These are phyloP conservation scores for Pollenia angustigena DNA, from an alignment of 2,888 invertebrate genomes.

Conservation along the genomic window DNA sequence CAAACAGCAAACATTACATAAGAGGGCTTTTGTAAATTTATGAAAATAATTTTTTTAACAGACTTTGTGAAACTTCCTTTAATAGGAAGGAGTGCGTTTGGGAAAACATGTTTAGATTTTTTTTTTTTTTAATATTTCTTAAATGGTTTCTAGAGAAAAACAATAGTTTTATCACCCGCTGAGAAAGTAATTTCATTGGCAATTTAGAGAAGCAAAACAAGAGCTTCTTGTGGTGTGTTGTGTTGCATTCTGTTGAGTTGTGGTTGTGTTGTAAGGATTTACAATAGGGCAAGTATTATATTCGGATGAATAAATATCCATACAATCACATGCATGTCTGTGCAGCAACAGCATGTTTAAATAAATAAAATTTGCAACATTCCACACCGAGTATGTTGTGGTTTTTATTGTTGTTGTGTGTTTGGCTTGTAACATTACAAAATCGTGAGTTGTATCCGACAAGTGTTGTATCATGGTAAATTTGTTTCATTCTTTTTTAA, in stretches of 20 bases:
- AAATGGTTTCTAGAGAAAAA: background rate
- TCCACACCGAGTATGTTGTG: slow-evolving; percentile 25
- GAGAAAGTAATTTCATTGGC: slow-evolving; percentile 66
- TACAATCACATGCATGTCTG: slow-evolving; percentile 44
- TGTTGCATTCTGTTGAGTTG: too few species aligned
- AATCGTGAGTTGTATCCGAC: slow-evolving; percentile 54
- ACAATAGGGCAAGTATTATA: too few species aligned
- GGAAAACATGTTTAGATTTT: too few species aligned
- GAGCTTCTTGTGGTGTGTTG: slow-evolving; percentile 35
- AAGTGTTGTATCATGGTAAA: slow-evolving; percentile 44
- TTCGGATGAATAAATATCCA: too few species aligned
- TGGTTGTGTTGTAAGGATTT: slow-evolving; percentile 6
- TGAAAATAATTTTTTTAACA: too few species aligned
- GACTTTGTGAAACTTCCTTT: too few species aligned
- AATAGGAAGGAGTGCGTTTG: too few species aligned
- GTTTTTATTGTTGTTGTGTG: slow-evolving; percentile 12
- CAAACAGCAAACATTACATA: too few species aligned
- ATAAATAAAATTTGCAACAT: slow-evolving; percentile 54
- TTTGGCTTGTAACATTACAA: slow-evolving; percentile 33
- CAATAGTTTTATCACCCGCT: slow-evolving; percentile 63
- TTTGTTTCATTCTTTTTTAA: slow-evolving; percentile 48
- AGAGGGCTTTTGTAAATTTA: too few species aligned
- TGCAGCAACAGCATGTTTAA: slow-evolving; percentile 29
- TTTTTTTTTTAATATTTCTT: background rate
- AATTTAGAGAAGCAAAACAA: slow-evolving; percentile 57